A percentile compares a stretch with the other conserved stretches of the same genome.
phyloP scores from a whole-genome alignment of 2,797 vertebrate genomes.

The Hoplostethus mediterraneus region DNA sequence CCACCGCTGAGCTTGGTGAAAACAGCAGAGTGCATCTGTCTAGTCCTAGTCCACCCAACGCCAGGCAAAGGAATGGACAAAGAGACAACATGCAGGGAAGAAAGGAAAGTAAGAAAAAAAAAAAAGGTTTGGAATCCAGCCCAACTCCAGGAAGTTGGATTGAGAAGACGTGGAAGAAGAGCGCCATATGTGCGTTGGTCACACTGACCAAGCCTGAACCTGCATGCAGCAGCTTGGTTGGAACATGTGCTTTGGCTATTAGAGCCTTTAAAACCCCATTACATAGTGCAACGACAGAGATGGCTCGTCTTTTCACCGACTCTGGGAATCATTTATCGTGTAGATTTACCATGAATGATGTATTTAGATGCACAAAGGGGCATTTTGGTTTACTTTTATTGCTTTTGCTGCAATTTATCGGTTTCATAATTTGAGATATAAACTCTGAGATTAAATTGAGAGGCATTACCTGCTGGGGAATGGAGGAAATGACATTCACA shows the following conservation, averaged over 20 bases:
- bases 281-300: slow-evolving; percentile 75
- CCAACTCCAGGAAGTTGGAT: slow-evolving; percentile 28
- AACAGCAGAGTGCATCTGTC: slow-evolving; percentile 49
- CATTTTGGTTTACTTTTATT: slow-evolving; percentile 64
- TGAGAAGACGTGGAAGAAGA: slow-evolving; percentile 33
- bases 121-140: slow-evolving; percentile 32
- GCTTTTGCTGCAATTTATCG: slow-evolving; percentile 53
- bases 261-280: slow-evolving; percentile 83
- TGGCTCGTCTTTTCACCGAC: slow-evolving; percentile 65
- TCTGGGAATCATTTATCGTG: slow-evolving; percentile 74
- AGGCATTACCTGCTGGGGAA: slow-evolving; percentile 9
- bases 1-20: slow-evolving; percentile 43
- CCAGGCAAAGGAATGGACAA: slow-evolving; percentile 27
- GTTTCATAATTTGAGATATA: slow-evolving; percentile 26
- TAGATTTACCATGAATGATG: slow-evolving; percentile 77
- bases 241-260: slow-evolving; percentile 85
- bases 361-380: slow-evolving; percentile 60
- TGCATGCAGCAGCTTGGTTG: slow-evolving; percentile 52
- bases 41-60: slow-evolving; percentile 22
- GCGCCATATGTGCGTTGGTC: slow-evolving; percentile 59
- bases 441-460: slow-evolving; percentile 38
- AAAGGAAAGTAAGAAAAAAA: slow-evolving; percentile 20
- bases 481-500: slow-evolving; percentile 25
- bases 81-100: slow-evolving; percentile 6
- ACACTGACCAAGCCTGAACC: slow-evolving; percentile 59